Conservation (phyloP, 2,113 vertebrate species). For the Azemiops feae region DNA sequence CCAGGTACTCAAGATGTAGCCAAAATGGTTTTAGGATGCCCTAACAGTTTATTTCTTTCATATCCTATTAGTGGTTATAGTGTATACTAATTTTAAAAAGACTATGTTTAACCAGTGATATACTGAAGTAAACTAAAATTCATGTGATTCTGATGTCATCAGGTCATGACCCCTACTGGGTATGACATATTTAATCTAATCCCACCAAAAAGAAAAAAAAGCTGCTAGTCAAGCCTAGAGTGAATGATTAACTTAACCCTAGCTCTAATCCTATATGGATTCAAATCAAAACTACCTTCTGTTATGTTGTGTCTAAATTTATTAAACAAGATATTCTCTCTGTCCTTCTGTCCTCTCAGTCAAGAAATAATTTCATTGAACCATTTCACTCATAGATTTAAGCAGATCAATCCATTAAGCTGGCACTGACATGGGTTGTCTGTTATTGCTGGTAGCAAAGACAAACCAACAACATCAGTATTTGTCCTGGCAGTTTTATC, state of each 20-base stretch:
- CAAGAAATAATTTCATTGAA: neutral
- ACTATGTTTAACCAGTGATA: neutral
- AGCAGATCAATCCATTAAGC: neutral
- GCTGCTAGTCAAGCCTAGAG: neutral
- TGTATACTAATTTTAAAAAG: neutral
- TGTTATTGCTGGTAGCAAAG: neutral
- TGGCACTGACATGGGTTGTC: neutral
- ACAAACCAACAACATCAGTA: neutral
- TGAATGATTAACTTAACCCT: neutral
- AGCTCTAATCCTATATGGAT: neutral
- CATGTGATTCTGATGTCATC: neutral
- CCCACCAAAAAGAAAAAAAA: neutral
- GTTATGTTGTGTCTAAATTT: neutral
- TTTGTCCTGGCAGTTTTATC: neutral
- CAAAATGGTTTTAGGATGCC: neutral
- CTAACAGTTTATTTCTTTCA: neutral
- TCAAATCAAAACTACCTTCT: neutral
- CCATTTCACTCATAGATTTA: neutral
- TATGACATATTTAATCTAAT: neutral
- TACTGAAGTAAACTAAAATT: neutral
- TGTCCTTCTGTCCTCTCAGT: neutral
- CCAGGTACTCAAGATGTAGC: neutral
- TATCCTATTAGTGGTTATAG: neutral
- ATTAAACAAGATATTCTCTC: neutral
- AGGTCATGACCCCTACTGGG: neutral